These are phyloP conservation scores for Axinella damicornis DNA, from an alignment of 37 sponge, comb jelly and placozoan species.

Conservation along the genomic window DNA sequence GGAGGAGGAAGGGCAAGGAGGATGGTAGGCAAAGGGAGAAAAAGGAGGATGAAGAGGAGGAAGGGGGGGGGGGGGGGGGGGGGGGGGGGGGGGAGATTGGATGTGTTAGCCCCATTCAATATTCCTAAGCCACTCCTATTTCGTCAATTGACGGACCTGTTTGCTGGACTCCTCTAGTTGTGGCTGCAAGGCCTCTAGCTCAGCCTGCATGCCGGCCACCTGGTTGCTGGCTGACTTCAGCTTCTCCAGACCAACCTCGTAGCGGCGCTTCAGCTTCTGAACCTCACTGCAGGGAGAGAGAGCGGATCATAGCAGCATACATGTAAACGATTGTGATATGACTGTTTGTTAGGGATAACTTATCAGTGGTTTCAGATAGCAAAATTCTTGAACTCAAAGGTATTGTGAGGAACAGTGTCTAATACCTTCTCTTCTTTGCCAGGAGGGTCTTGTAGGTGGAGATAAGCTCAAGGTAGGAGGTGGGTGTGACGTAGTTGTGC, in stretches of 20 bases:
- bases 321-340: no score
- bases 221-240: constrained; percentile 86
- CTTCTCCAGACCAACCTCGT: constrained; percentile 96
- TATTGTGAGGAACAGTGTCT: no score
- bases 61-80: background rate
- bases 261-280: constrained; percentile 85
- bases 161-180: constrained; percentile 90
- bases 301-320: background rate
- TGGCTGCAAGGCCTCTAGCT: constrained; percentile 92
- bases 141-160: constrained; percentile 34
- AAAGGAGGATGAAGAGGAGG: no score
- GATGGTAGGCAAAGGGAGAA: no score
- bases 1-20: no score
- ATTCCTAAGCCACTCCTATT: no score
- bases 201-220: constrained; percentile 93
- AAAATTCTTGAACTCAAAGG: no score
- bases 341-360: no score
- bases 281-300: constrained; percentile 76
- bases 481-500: constrained; percentile 98
- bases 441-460: constrained; percentile 96
- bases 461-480: constrained; percentile 98
- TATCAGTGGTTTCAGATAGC: no score
- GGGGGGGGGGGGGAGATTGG: no score
- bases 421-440: constrained; percentile 84
- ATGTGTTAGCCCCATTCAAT: no score